Base-by-base conservation (phyloP, 2,888 invertebrate genomes). In the Suillia variegata region DNA sequence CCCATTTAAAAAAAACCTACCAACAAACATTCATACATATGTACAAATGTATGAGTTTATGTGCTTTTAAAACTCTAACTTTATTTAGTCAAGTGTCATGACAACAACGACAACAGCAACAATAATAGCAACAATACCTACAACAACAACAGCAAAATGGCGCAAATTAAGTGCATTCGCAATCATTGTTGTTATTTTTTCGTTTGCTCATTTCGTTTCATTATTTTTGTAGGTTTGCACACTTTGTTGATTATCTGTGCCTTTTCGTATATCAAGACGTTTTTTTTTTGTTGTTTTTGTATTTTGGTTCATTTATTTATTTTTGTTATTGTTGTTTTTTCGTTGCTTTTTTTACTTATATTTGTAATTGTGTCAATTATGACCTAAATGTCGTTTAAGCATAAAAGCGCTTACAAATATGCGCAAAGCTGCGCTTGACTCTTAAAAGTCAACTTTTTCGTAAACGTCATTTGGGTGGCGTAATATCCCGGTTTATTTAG, bases 161-260 rank as follows among this genome's bases (percentile, higher is more conserved):
- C 6, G 38, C n/a, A 38, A 38, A 38, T 38, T 38, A 13, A 38
- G 38, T 38, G 38, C 38, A 38, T 38, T 26, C n/a, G 38, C 38
- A 45, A 45, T 45, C 20, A 18, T 20, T 17, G 18, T 13, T n/a
- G 8, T 13, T 38, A 4, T 20, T 17, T 17, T 45, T 45, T 17
- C 20, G 3, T 17, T 45, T 45, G 38, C n/a, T 38, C n/a, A 6
- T 38, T 38, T 38, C 6, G n/a, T 13, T 13, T 38, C 4, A 38
- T 4, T 12, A 20, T 18, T 45, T 45, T 18, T 45, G 13, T 45
- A 18, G 17, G 20, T 52, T 52, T 33, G 20, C 38, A 34, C 38
- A 52, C 33, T 52, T 52, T 52, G 33, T 17, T 34, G 33, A 20
- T 52, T n/a, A n/a, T n/a, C n/a, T n/a, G n/a, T n/a, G n/a, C n/a